Percentiles rank a stretch among this genome's conserved stretches.
Conservation (phyloP, 2,113 vertebrate species). For the Murina feae region DNA sequence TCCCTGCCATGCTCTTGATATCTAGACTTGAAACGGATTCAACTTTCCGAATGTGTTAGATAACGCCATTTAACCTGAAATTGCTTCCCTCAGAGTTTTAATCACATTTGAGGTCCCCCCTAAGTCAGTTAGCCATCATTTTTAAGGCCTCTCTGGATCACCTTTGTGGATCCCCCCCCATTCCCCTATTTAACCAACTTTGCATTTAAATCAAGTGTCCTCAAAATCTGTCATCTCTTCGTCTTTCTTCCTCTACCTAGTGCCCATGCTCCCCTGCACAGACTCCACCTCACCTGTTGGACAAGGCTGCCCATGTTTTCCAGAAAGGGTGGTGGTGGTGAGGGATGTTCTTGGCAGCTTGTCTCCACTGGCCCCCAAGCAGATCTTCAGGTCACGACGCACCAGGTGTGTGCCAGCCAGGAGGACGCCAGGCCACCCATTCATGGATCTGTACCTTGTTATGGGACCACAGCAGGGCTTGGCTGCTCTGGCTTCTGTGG, state of each 20-base stretch:
- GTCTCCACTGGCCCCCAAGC: not conserved
- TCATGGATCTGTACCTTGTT: not conserved
- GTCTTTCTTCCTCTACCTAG: rapidly evolving
- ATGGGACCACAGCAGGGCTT: not conserved
- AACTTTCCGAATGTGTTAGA: conserved; percentile 20
- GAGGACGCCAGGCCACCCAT: not conserved
- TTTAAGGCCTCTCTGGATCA: not conserved
- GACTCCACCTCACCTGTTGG: not conserved
- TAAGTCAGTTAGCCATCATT: not conserved
- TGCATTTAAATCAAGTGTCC: not conserved
- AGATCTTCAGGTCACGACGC: rapidly evolving
- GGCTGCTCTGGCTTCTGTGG: not conserved
- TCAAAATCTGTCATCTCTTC: not conserved
- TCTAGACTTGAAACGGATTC: not conserved
- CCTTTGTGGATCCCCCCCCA: not conserved
- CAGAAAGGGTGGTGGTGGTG: too few species aligned
- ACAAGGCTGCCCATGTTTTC: rapidly evolving
- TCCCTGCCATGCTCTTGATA: not conserved
- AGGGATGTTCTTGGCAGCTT: not conserved
- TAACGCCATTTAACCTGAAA: not conserved
- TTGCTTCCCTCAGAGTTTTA: not conserved
- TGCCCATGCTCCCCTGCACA: not conserved
- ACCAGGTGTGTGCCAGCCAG: not conserved
- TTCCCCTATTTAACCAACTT: not conserved
- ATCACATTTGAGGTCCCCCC: not conserved